Evolutionary conservation across 2,888 invertebrate genomes (phyloP), one percentile per base, ranked within the genome.

Genomic region (Xestobium rufovillosum): DNA sequence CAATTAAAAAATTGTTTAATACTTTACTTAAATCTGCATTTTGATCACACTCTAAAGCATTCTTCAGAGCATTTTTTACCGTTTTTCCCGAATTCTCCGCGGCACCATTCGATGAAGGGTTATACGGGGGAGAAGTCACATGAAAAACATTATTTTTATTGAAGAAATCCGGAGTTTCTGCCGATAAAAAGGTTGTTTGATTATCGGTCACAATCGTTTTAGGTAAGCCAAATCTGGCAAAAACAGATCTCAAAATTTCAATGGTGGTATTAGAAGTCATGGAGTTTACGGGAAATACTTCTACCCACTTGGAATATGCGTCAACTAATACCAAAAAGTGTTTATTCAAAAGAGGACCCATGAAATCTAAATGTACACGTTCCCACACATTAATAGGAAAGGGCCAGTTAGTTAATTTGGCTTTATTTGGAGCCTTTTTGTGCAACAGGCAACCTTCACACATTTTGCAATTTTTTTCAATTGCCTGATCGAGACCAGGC

Each of bases 211-310:
- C 50, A 4, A 55, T 12, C 1, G 19, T 26, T 4, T 42, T 42
- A 4, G 55, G 56, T 12, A 56, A 44, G 0, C 55, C 51, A 47
- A 50, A 55, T 15, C 50, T 41, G 17, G 49, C 36, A 50, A 52
- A 52, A n/a, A 26, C 10, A 6, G 12, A 10, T 12, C 38, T 27
- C 14, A 50, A 30, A 11, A 26, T 45, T 31, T 42, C 39, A 12
- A 52, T 46, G 6, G 43, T 41, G 2, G 19, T 36, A 8, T 37
- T 30, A 10, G 44, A 28, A n/a, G 45, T 49, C 12, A 40, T 43
- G 10, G 26, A 26, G 14, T 15, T 37, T 14, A 49, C 40, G 15
- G 44, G 34, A 38, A 44, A 42, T 13, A 46, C 51, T 34, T 52
- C 50, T 10, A 44, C 11, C 47, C 49, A 51, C 32, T 49, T 52